These are phyloP conservation scores for fruit fly (Drosophila melanogaster) DNA, from an alignment of 1,140 invertebrate genomes.

Conservation along the genomic window DNA sequence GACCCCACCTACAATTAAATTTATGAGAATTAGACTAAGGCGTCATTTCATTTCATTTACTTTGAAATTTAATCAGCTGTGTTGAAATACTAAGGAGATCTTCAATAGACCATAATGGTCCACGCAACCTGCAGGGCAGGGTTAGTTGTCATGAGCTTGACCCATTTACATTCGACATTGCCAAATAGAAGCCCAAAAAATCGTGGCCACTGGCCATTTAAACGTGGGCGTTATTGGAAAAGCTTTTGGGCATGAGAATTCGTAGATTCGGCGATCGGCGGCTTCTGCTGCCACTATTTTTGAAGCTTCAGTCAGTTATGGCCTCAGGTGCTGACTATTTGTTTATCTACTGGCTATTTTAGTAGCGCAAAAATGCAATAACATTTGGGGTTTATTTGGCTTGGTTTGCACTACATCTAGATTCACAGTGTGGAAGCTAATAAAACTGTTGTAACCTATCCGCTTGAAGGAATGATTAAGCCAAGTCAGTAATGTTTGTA, in stretches of 20 bases:
- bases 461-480: too few relatives aligned
- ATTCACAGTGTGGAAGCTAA: too few relatives aligned
- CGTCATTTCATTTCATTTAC: neutral
- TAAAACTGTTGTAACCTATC: too few relatives aligned
- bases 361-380: constrained; percentile 59
- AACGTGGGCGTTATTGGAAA: constrained; percentile 16
- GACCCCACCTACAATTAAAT: too few relatives aligned
- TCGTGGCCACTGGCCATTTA: constrained; percentile 45
- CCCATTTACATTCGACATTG: constrained; percentile 64
- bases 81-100: too few relatives aligned
- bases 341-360: constrained; percentile 47
- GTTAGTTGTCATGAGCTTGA: neutral
- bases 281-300: neutral
- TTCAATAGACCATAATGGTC: too few relatives aligned
- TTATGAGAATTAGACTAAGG: too few relatives aligned
- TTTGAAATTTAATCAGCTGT: constrained; percentile 43
- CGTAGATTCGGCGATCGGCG: too few relatives aligned
- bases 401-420: too few relatives aligned
- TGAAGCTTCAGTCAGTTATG: constrained; percentile 17
- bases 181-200: constrained; percentile 62
- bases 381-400: constrained; percentile 46
- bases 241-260: constrained; percentile 68
- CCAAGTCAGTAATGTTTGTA: too few relatives aligned
- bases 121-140: neutral
- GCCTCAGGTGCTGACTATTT: constrained; percentile 31